phyloP scores from a whole-genome alignment of 1,140 invertebrate genomes.

The Drosophila albomicans region DNA sequence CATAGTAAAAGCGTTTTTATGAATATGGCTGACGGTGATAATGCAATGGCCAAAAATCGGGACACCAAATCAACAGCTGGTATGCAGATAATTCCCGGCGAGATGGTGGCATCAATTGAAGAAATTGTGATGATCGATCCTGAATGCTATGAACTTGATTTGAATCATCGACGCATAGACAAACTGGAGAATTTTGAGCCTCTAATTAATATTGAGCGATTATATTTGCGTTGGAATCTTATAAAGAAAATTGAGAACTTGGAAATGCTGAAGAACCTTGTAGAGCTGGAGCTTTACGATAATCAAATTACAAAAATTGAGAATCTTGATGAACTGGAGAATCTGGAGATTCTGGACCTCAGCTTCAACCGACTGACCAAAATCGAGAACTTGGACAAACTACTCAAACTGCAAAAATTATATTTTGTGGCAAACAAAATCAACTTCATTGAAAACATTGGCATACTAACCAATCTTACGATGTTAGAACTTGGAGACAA shows the following conservation, averaged over 20 bases:
- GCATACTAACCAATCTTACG: constrained; percentile 91
- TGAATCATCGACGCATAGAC: constrained; percentile 94
- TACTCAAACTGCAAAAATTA: constrained; percentile 94
- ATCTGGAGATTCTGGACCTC: constrained; percentile 95
- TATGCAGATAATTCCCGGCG: constrained; percentile 65
- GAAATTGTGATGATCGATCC: constrained; percentile 81
- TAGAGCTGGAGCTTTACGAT: constrained; percentile 97
- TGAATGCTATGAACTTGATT: constrained; percentile 87
- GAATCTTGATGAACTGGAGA: constrained; percentile 93
- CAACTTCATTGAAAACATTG: constrained; percentile 95
- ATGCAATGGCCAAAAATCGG: constrained; percentile 33
- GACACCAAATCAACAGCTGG: constrained; percentile 51
- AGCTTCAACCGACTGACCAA: constrained; percentile 98
- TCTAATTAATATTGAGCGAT: constrained; percentile 90
- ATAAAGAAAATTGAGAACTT: constrained; percentile 98
- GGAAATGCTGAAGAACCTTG: constrained; percentile 89
- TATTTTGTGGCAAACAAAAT: constrained; percentile 98
- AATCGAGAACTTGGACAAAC: constrained; percentile 93
- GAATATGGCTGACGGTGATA: constrained; percentile 69
- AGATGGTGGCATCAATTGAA: constrained; percentile 66
- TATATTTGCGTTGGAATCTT: constrained; percentile 96
- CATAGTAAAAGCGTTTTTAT: constrained; percentile 19
- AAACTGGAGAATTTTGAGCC: constrained; percentile 93
- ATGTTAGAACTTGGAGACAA: constrained; percentile 98
- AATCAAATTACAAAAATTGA: constrained; percentile 97